phyloP scores from a whole-genome alignment of 2,888 invertebrate genomes.

The Baronia brevicornis region DNA sequence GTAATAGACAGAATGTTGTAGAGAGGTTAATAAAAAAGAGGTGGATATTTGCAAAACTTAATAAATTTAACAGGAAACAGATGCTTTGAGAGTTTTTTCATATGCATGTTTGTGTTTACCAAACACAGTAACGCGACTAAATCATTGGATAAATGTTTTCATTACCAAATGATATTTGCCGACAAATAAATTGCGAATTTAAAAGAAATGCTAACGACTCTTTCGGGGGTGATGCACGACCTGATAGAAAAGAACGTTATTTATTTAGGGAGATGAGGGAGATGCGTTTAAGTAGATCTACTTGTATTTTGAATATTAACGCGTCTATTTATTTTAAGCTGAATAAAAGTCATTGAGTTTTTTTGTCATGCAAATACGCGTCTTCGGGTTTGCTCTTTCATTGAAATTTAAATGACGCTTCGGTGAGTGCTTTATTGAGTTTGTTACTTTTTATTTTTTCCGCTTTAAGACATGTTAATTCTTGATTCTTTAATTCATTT shows the following conservation, averaged over 20 bases:
- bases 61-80: no score
- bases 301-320: slow-evolving; percentile 65
- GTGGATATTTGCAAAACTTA: no score
- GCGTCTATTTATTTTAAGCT: slow-evolving; percentile 65
- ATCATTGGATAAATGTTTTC: no score
- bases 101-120: slow-evolving; percentile 16
- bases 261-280: slow-evolving; percentile 43
- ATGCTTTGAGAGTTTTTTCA: no score
- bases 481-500: no score
- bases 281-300: slow-evolving; percentile 52
- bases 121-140: slow-evolving; percentile 10
- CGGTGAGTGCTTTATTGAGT: slow-evolving; percentile 22
- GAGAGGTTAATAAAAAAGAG: no score
- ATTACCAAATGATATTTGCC: no score
- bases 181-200: slow-evolving; percentile 52
- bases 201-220: slow-evolving; percentile 60
- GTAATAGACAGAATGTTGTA: no score
- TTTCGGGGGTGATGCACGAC: slow-evolving; percentile 37
- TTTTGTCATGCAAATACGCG: slow-evolving; percentile 41
- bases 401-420: slow-evolving; percentile 36
- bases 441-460: slow-evolving; percentile 2
- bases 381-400: slow-evolving; percentile 28
- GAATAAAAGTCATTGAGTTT: slow-evolving; percentile 48
- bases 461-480: background rate
- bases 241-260: slow-evolving; percentile 47